Evolutionary conservation across 2,797 vertebrate species (phyloP).

Genomic region (Rachycentron canadum): DNA sequence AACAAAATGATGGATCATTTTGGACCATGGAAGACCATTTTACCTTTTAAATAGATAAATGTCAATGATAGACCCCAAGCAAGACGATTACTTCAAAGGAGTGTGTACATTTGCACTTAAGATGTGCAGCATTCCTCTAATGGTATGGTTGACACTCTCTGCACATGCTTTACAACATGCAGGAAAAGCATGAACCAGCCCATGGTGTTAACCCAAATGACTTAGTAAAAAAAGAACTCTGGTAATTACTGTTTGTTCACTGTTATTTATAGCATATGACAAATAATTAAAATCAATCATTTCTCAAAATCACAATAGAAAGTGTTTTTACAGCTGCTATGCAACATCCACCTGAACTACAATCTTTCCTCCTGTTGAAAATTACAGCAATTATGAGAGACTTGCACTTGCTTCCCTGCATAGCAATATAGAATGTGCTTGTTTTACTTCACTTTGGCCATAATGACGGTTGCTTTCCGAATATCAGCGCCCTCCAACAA

Average conservation of each 20-base stretch:
- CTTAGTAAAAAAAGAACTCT: neutral
- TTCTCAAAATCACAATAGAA: neutral
- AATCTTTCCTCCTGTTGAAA: neutral
- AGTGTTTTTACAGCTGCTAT: neutral
- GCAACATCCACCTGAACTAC: neutral
- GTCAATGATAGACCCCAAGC: no score
- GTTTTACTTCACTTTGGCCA: no score
- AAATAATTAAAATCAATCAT: neutral
- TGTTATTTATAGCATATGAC: neutral
- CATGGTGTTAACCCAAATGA: neutral
- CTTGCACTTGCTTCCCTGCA: neutral
- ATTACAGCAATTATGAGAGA: neutral
- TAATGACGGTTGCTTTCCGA: neutral
- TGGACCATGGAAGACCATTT: no score
- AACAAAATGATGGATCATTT: no score
- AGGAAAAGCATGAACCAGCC: slow-evolving; percentile 3
- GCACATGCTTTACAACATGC: neutral
- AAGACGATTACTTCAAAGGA: neutral
- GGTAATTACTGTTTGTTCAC: neutral
- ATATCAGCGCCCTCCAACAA: neutral
- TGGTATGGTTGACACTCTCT: neutral
- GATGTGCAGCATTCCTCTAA: slow-evolving; percentile 22
- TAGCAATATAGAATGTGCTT: neutral
- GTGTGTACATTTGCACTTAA: neutral
- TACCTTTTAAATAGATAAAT: no score